Evolutionary conservation across 2,797 vertebrate species (phyloP), one percentile per base, ranked within the genome.

Genomic region (Gymnothorax reevesii): DNA sequence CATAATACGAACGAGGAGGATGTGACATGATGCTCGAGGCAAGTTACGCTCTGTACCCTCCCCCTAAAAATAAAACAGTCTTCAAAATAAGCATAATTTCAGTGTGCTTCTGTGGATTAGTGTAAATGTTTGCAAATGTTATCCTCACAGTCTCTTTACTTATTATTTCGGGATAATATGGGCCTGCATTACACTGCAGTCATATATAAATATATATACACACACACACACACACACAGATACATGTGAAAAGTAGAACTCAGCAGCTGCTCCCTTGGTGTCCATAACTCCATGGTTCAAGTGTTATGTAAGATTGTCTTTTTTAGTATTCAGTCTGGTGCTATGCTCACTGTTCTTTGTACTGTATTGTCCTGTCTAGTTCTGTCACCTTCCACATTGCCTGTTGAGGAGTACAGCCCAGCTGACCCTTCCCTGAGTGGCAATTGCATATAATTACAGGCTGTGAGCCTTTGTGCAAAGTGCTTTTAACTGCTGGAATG

Each of bases 361-460:
- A n/a, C n/a, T 52, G 54, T 82, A 9, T 13, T 42, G 49, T 20
- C 52, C 9, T 33, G 4, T 84, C 60, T 52, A 17, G 49, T 33
- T 60, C 20, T 60, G 57, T 49, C 62, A 79, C 22, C 42, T 79
- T 84, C 20, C 42, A 27, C 25, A 27, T 55, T 5, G 17, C 55
- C 57, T 52, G 59, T 52, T 52, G 42, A 27, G 13, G 33, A 77
- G 73, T 49, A 69, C 69, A 42, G 4, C 57, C 66, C n/a, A 79
- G 25, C 33, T 62, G 55, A 55, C 55, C 13, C 66, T 77, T 17
- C 9, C n/a, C 55, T 9, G 57, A 5, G 55, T 27, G 57, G 6
- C 52, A 59, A 87, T 87, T 84, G 20, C 9, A 62, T 57, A 15
- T 84, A 64, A 87, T 79, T 87, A 59, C 75, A 87, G 66, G 66